phyloP scores from a whole-genome alignment of 2,797 vertebrate species.

The Zalophus californianus region DNA sequence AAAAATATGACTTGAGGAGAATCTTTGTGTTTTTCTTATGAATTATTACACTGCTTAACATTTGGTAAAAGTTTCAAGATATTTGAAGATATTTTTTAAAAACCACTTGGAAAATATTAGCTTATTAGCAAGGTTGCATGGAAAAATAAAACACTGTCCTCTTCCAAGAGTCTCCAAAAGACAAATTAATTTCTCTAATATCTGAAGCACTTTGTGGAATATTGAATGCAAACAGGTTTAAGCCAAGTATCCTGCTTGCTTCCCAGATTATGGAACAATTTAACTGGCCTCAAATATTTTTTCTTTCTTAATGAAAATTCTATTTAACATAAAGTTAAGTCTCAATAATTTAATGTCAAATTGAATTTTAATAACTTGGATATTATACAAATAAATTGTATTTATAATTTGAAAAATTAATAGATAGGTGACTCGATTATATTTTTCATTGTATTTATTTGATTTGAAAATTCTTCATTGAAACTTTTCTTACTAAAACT shows the following conservation, averaged over 20 bases:
- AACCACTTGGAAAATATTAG: neutral
- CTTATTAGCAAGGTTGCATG: neutral
- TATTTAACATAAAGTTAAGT: neutral
- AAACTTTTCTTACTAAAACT: neutral
- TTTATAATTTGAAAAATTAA: neutral
- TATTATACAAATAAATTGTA: neutral
- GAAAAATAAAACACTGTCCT: neutral
- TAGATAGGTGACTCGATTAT: neutral
- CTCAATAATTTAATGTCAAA: slow-evolving; percentile 1
- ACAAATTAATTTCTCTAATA: neutral
- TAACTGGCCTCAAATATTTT: neutral
- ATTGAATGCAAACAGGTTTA: neutral
- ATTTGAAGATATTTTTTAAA: neutral
- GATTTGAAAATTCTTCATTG: neutral
- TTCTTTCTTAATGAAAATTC: neutral
- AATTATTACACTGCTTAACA: neutral
- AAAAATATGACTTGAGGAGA: neutral
- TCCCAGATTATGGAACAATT: neutral
- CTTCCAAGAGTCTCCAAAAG: neutral
- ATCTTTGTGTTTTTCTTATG: neutral
- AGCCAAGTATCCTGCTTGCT: neutral
- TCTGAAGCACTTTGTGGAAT: neutral
- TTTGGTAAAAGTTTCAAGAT: slow-evolving; percentile 12
- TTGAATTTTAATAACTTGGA: neutral
- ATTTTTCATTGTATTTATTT: neutral